A percentile compares a stretch with the other conserved stretches of the same genome.
Evolutionary conservation across 1,140 invertebrate genomes (phyloP).

Genomic region (Listronotus oregonensis): DNA sequence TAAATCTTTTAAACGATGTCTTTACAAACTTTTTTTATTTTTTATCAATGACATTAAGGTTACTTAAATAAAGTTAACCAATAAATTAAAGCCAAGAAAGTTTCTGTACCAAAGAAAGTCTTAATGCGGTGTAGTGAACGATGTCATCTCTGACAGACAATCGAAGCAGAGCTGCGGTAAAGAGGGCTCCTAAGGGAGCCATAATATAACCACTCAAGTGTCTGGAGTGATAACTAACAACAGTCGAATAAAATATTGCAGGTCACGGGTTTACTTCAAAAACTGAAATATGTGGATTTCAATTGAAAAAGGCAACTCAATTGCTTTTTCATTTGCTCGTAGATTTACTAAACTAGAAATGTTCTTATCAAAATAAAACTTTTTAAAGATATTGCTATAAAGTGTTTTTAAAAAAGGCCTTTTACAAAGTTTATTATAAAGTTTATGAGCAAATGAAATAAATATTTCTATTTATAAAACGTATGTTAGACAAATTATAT

Average conservation of each 20-base stretch:
- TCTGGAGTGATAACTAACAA: constrained; percentile 40
- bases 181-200: constrained; percentile 33
- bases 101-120: constrained; percentile 19
- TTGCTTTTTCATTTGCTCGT: constrained; percentile 2
- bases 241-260: constrained; percentile 37
- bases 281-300: constrained; percentile 36
- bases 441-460: too few species aligned
- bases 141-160: constrained; percentile 36
- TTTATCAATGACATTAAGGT: constrained; percentile 32
- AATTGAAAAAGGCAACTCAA: constrained; percentile 38
- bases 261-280: constrained; percentile 27
- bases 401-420: too few species aligned
- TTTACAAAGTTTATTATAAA: too few species aligned
- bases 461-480: too few species aligned
- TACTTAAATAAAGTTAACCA: constrained; percentile 21
- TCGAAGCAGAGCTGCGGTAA: constrained; percentile 36
- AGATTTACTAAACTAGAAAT: too few species aligned
- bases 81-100: constrained; percentile 34
- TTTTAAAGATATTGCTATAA: too few species aligned
- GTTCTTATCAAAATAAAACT: too few species aligned
- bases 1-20: too few species aligned
- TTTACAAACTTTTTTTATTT: not conserved
- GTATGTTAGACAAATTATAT: too few species aligned
- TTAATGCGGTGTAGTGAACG: constrained; percentile 28
- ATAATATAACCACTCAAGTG: constrained; percentile 38